phyloP scores from a whole-genome alignment of 2,888 invertebrate genomes.

The Cyclophora punctaria region DNA sequence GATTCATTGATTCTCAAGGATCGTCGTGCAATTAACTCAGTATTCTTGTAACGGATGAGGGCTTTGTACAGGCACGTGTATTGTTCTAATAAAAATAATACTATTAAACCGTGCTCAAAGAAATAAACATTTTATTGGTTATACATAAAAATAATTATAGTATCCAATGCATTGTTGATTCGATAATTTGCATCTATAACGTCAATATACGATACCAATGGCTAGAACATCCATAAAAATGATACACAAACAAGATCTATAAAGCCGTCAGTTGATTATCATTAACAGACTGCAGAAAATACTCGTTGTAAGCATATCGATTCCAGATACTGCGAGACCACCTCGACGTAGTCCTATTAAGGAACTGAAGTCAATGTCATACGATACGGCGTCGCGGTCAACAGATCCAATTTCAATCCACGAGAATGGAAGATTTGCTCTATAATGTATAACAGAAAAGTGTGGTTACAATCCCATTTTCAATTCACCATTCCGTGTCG shows the following conservation, averaged over 20 bases:
- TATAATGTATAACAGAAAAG: constrained; percentile 9
- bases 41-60: constrained; percentile 16
- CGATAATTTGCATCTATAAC: no score
- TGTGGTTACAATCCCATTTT: constrained; percentile 1
- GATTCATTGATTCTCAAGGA: constrained; percentile 25
- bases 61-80: background rate
- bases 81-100: no score
- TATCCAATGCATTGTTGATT: no score
- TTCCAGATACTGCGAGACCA: constrained; percentile 42
- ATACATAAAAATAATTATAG: no score
- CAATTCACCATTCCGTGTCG: no score
- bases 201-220: no score
- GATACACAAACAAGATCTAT: no score
- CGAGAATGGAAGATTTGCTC: constrained; percentile 16
- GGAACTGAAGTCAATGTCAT: constrained; percentile 32
- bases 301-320: constrained; percentile 12
- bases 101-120: no score
- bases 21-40: constrained; percentile 16
- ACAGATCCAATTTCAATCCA: constrained; percentile 29
- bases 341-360: constrained; percentile 33
- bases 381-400: constrained; percentile 32
- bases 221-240: no score
- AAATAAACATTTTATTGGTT: no score
- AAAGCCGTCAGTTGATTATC: no score
- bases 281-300: constrained; percentile 7